These are phyloP conservation scores for Micromesistius poutassou DNA, from an alignment of 2,797 vertebrate species.

Conservation along the genomic window DNA sequence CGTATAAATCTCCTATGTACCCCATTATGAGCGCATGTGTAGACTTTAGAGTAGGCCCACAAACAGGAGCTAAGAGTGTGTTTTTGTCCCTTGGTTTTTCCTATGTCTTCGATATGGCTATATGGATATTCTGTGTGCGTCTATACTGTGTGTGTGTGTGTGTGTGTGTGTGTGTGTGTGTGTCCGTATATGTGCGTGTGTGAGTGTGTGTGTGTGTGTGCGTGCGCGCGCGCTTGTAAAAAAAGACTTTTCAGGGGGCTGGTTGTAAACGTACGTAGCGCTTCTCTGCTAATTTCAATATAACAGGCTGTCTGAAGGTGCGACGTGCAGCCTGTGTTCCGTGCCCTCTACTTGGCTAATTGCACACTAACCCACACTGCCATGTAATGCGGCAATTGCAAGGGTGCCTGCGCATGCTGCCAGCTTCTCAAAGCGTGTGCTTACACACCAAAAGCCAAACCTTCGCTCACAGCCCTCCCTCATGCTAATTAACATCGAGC, in stretches of 20 bases:
- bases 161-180: background rate
- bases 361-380: conserved; percentile 51
- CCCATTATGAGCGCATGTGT: background rate
- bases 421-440: conserved; percentile 55
- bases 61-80: background rate
- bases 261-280: background rate
- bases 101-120: background rate
- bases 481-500: conserved; percentile 74
- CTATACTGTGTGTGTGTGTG: background rate
- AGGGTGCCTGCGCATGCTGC: conserved; percentile 54
- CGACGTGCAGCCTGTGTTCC: conserved; percentile 14
- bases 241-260: background rate
- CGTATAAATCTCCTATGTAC: background rate
- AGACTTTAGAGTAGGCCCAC: background rate
- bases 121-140: background rate
- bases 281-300: background rate
- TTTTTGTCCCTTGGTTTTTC: background rate
- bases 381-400: conserved; percentile 60
- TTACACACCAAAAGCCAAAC: conserved; percentile 51
- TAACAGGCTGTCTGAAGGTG: conserved; percentile 11
- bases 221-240: background rate
- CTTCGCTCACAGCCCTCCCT: conserved; percentile 54
- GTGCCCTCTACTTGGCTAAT: conserved; percentile 51
- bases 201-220: background rate
- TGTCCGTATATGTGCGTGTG: background rate